Conservation (phyloP, 2,113 vertebrate genomes). For the Calyptommatus sinebrachiatus region DNA sequence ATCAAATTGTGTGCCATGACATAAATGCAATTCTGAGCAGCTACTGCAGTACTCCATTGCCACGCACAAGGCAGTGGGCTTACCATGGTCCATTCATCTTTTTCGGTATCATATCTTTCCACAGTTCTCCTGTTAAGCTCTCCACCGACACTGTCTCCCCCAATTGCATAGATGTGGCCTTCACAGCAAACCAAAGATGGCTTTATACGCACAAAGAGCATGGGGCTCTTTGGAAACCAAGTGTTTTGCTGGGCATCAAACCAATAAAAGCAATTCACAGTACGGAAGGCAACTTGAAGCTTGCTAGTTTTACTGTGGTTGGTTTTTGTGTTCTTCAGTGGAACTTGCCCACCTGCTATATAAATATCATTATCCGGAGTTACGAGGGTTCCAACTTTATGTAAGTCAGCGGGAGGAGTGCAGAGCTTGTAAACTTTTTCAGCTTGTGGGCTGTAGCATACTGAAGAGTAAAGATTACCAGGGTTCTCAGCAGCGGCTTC, state of each 20-base stretch:
- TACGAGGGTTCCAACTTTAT: conserved; percentile 92
- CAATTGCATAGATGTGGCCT: conserved; percentile 94
- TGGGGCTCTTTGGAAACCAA: conserved; percentile 93
- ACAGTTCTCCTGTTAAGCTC: conserved; percentile 93
- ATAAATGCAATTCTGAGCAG: conserved; percentile 90
- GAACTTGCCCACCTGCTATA: conserved; percentile 93
- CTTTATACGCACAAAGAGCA: conserved; percentile 90
- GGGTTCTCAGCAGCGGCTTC: conserved; percentile 88
- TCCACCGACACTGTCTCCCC: conserved; percentile 87
- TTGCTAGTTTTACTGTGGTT: conserved; percentile 87
- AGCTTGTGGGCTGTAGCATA: conserved; percentile 96
- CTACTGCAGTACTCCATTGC: conserved; percentile 92
- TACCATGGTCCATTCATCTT: conserved; percentile 93
- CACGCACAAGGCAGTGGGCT: conserved; percentile 91
- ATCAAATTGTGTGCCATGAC: conserved; percentile 93
- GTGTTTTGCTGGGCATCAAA: conserved; percentile 96
- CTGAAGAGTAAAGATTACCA: conserved; percentile 79
- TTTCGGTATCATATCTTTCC: conserved; percentile 92
- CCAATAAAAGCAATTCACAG: conserved; percentile 96
- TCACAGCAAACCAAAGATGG: conserved; percentile 94
- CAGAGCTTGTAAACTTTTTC: conserved; percentile 97
- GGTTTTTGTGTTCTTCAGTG: conserved; percentile 85
- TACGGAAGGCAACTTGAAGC: conserved; percentile 87
- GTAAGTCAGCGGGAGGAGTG: conserved; percentile 89
- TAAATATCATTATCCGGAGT: conserved; percentile 97